Percentiles rank a stretch among this genome's conserved stretches.
Conservation (phyloP, 2,888 invertebrate species). For the Andrena bucephala region DNA sequence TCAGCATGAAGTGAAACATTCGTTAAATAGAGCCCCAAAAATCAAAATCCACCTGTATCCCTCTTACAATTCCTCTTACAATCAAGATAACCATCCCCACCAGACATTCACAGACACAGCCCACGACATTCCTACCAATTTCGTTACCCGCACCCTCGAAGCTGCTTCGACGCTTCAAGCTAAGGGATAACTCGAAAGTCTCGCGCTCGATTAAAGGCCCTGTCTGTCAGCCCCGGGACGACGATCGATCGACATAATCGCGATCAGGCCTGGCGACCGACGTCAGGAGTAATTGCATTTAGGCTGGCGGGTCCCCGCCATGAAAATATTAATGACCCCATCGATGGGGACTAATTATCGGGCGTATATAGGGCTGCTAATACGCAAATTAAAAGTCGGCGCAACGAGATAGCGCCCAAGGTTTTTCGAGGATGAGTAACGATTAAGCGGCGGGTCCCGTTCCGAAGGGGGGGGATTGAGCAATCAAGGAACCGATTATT, state of each 20-base stretch:
- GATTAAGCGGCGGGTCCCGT: constrained; percentile 69
- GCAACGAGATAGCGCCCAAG: constrained; percentile 41
- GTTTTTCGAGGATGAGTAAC: constrained; percentile 73
- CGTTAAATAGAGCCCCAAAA: too few relatives aligned
- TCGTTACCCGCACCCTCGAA: not conserved
- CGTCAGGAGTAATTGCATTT: constrained; percentile 52
- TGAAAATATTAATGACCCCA: constrained; percentile 75
- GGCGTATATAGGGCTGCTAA: constrained; percentile 64
- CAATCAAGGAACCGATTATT: constrained; percentile 78
- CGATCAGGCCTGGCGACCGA: constrained; percentile 26
- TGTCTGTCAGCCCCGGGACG: not conserved
- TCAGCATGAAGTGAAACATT: too few relatives aligned
- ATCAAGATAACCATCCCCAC: not conserved
- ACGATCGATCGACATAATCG: constrained; percentile 23
- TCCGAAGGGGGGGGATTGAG: constrained; percentile 69
- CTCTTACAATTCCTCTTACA: too few relatives aligned
- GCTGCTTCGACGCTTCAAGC: not conserved
- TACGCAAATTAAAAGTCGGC: constrained; percentile 75
- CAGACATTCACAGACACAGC: not conserved
- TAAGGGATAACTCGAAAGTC: not conserved
- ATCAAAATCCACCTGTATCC: too few relatives aligned
- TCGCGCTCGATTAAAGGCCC: constrained; percentile 12
- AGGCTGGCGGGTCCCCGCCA: constrained; percentile 4
- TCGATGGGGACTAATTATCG: constrained; percentile 75
- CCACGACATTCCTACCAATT: not conserved